phyloP scores from a whole-genome alignment of 2,888 invertebrate genomes.

The Synergus umbraculus region DNA sequence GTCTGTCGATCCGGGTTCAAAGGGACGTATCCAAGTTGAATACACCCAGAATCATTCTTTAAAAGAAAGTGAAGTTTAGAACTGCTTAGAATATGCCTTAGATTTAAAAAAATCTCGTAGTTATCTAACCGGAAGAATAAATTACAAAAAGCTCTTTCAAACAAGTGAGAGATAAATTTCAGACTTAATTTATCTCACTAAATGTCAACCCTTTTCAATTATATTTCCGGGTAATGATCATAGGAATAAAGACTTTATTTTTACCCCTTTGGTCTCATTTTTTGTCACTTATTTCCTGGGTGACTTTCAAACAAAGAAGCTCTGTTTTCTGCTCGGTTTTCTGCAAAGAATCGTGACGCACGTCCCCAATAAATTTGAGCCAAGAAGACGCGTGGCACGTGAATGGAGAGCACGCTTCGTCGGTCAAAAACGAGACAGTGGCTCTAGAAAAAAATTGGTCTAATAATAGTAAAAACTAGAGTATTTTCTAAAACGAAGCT shows the following conservation, averaged over 20 bases:
- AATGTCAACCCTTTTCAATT: background rate
- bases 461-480: constrained; percentile 75
- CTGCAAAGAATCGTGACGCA: constrained; percentile 47
- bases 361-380: constrained; percentile 66
- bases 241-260: constrained; percentile 3
- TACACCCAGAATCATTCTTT: background rate
- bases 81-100: background rate
- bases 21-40: background rate
- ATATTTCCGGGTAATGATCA: background rate
- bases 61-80: background rate
- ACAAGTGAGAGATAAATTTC: background rate
- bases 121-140: background rate
- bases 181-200: background rate
- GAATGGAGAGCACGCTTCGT: constrained; percentile 59
- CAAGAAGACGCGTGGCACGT: constrained; percentile 60
- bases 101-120: background rate
- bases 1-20: background rate
- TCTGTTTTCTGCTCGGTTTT: constrained; percentile 33
- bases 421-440: constrained; percentile 60
- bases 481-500: constrained; percentile 59
- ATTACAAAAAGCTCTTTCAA: background rate
- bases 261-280: background rate
- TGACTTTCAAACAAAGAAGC: constrained; percentile 48
- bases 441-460: constrained; percentile 71
- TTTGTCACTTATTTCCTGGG: constrained; percentile 43